Conservation (phyloP, 1,140 invertebrate species). For the Aplysia californica region DNA sequence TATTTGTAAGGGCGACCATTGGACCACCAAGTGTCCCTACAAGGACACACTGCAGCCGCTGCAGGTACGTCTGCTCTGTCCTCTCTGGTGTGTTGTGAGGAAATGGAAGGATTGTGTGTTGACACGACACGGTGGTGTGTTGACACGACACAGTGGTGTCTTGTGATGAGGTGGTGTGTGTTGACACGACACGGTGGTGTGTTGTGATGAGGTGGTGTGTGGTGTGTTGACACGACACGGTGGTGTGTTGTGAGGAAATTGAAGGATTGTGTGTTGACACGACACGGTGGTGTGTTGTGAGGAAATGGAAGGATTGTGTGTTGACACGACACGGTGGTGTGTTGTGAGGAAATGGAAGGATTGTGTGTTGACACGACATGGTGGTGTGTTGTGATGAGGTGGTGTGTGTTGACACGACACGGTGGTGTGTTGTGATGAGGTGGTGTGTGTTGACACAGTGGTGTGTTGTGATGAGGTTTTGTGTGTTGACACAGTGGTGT, state of each 20-base stretch:
- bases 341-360: too few species aligned
- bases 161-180: background rate
- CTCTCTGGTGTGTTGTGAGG: background rate
- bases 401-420: too few species aligned
- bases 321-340: background rate
- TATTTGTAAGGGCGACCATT: slow-evolving; percentile 93
- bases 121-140: background rate
- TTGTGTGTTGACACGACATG: background rate
- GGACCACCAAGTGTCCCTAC: slow-evolving; percentile 97
- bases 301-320: background rate
- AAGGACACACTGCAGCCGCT: slow-evolving; percentile 79
- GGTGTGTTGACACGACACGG: too few species aligned
- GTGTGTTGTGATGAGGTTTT: too few species aligned
- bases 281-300: background rate
- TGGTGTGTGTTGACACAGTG: too few species aligned
- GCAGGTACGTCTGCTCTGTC: slow-evolving; percentile 41
- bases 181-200: too few species aligned
- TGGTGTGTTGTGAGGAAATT: background rate
- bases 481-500: background rate
- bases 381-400: background rate
- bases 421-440: too few species aligned
- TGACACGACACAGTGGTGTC: background rate
- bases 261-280: background rate
- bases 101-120: background rate
- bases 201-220: too few species aligned